These are phyloP conservation scores for Cynoglossus semilaevis DNA, from an alignment of 2,113 vertebrate species.

Conservation along the genomic window DNA sequence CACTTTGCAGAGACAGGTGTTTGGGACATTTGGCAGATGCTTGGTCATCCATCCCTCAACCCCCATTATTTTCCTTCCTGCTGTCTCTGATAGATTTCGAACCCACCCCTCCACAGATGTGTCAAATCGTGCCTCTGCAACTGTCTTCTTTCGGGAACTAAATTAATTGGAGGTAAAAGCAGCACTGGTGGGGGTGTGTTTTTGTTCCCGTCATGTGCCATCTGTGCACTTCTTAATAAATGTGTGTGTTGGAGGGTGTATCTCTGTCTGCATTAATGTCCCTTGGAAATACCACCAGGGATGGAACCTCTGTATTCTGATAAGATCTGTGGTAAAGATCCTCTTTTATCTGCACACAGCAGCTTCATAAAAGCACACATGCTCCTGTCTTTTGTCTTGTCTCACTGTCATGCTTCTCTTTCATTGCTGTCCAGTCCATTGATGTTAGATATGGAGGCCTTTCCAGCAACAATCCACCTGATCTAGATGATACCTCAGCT, in stretches of 20 bases:
- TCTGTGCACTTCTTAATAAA: conserved; percentile 34
- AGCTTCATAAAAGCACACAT: conserved; percentile 13
- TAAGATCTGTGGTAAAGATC: conserved; percentile 35
- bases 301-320: conserved; percentile 26
- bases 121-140: conserved; percentile 28
- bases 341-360: conserved; percentile 49
- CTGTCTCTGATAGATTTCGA: conserved; percentile 42
- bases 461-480: conserved; percentile 53
- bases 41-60: background rate
- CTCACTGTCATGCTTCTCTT: conserved; percentile 24
- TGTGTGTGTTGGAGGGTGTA: conserved; percentile 11
- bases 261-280: conserved; percentile 15
- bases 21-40: conserved; percentile 39
- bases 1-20: background rate
- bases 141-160: conserved; percentile 45
- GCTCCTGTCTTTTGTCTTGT: conserved; percentile 11
- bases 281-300: conserved; percentile 26
- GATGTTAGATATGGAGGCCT: conserved; percentile 61
- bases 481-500: conserved; percentile 53
- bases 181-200: background rate
- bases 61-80: conserved; percentile 18
- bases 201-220: conserved; percentile 16
- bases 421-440: conserved; percentile 54
- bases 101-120: conserved; percentile 45
- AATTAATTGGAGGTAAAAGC: conserved; percentile 53